A percentile compares a stretch with the other conserved stretches of the same genome.
phyloP scores from a whole-genome alignment of 2,113 vertebrate species.

The Puffinus mauretanicus region DNA sequence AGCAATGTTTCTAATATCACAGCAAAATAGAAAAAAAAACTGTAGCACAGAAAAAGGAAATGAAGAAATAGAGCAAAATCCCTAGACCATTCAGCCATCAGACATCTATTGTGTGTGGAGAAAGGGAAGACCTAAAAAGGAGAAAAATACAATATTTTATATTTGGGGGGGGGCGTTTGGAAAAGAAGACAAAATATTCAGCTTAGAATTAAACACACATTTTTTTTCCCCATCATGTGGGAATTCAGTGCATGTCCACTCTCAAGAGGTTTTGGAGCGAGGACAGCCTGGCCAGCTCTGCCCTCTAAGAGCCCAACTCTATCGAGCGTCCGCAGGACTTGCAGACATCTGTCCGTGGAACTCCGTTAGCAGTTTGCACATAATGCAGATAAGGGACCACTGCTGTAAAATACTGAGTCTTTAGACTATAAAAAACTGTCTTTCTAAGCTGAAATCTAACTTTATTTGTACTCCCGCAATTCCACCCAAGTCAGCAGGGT shows the following conservation, averaged over 20 bases:
- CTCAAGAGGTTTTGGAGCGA: background rate
- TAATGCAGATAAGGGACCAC: background rate
- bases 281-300: background rate
- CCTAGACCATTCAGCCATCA: background rate
- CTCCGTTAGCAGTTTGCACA: background rate
- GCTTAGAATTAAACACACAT: background rate
- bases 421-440: slow-evolving; percentile 33
- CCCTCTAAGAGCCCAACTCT: background rate
- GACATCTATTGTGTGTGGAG: background rate
- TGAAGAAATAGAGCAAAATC: slow-evolving; percentile 30
- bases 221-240: background rate
- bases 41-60: slow-evolving; percentile 10
- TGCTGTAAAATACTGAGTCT: slow-evolving; percentile 23
- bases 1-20: slow-evolving; percentile 44
- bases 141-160: background rate
- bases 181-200: background rate
- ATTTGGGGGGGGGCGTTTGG: background rate
- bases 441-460: slow-evolving; percentile 54
- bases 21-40: background rate
- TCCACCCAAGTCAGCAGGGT: slow-evolving; percentile 51
- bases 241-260: background rate
- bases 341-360: background rate
- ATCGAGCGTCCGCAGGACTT: background rate
- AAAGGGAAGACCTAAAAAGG: background rate
- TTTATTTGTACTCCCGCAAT: slow-evolving; percentile 18